These are phyloP conservation scores for Tethya wilhelma DNA, from an alignment of 37 sponge, comb jelly and placozoan species.

Conservation along the genomic window DNA sequence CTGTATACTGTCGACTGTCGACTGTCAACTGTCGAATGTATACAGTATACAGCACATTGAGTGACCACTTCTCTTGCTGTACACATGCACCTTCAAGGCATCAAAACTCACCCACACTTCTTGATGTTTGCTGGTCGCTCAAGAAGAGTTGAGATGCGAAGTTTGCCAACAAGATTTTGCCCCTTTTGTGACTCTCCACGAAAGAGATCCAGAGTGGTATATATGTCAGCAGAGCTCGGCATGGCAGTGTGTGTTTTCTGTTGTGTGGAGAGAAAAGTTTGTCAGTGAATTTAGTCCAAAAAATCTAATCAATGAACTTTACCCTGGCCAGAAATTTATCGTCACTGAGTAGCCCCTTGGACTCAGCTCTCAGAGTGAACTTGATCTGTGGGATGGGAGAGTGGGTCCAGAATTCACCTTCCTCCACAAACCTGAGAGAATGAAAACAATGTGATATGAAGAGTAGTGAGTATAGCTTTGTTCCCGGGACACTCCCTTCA, in stretches of 20 bases:
- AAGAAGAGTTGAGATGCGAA: slow-evolving; percentile 33
- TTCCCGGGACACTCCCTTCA: slow-evolving; percentile 1
- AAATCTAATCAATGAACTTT: neutral
- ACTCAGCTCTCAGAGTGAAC: slow-evolving; percentile 21
- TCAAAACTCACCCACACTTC: slow-evolving; percentile 71
- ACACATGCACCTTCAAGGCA: too few species aligned
- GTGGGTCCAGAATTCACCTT: slow-evolving; percentile 54
- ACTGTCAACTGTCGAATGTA: too few species aligned
- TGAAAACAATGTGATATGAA: neutral
- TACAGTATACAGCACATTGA: too few species aligned
- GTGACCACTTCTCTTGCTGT: too few species aligned
- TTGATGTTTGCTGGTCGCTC: slow-evolving; percentile 57
- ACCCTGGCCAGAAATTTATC: slow-evolving; percentile 72
- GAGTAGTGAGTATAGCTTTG: neutral
- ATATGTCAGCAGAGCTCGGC: slow-evolving; percentile 29
- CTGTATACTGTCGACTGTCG: too few species aligned
- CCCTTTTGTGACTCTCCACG: slow-evolving; percentile 2
- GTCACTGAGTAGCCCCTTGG: slow-evolving; percentile 55
- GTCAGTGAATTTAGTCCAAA: slow-evolving; percentile 2
- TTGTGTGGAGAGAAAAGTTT: neutral
- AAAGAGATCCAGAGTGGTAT: slow-evolving; percentile 6
- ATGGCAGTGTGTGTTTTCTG: slow-evolving; percentile 37
- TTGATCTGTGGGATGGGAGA: slow-evolving; percentile 67
- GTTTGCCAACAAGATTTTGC: slow-evolving; percentile 11
- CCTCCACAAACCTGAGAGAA: slow-evolving; percentile 47